Evolutionary conservation across 1,140 invertebrate species (phyloP).

Genomic region (Drosophila murphyi): DNA sequence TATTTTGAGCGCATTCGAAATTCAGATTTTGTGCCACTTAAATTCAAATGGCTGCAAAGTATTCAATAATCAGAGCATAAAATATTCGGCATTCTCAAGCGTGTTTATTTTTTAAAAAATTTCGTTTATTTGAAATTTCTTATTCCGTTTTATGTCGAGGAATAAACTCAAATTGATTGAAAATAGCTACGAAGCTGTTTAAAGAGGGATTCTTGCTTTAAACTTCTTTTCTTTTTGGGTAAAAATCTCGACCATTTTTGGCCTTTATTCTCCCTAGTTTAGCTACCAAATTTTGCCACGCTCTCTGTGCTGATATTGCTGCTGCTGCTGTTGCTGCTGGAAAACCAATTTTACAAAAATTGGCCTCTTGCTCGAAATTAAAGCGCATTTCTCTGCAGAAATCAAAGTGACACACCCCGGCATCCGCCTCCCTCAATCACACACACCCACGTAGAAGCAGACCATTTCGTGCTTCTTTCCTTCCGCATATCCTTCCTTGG

Average conservation of each 20-base stretch:
- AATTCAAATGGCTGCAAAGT: background rate
- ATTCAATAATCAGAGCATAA: background rate
- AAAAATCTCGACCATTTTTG: background rate
- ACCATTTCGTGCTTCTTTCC: background rate
- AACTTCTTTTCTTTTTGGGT: background rate
- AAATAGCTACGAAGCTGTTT: constrained; percentile 14
- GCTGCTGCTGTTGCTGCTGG: background rate
- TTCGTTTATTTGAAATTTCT: background rate
- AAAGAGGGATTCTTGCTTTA: constrained; percentile 9
- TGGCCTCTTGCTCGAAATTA: constrained; percentile 69
- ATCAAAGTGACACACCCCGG: constrained; percentile 58
- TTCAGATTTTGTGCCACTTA: no score
- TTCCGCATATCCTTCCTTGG: background rate
- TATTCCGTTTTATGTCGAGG: constrained; percentile 30
- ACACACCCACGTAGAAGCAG: background rate
- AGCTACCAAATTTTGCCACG: constrained; percentile 11
- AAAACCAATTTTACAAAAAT: constrained; percentile 73
- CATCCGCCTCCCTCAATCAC: background rate
- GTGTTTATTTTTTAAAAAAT: background rate
- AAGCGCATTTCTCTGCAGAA: constrained; percentile 55
- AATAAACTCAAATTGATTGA: constrained; percentile 74
- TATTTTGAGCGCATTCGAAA: no score
- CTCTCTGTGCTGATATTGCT: background rate
- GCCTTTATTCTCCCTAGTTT: background rate
- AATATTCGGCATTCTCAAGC: background rate